phyloP scores from a whole-genome alignment of 2,113 vertebrate species.

The Urocynchramus pylzowi region DNA sequence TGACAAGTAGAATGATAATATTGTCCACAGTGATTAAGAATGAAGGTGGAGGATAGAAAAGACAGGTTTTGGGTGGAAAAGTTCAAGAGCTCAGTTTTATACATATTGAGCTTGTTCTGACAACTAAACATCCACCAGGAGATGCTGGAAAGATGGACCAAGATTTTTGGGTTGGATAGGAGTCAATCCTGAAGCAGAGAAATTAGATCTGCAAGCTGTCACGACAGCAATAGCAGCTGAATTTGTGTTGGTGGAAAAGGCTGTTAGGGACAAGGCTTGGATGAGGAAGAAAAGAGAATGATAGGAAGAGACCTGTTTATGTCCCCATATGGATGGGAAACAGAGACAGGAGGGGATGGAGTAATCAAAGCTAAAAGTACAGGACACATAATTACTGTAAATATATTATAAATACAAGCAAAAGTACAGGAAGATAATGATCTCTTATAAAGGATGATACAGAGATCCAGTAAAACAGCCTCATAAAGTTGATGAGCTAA shows the following conservation, averaged over 20 bases:
- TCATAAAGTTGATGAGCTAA: background rate
- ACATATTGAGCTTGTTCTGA: background rate
- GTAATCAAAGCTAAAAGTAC: background rate
- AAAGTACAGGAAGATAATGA: background rate
- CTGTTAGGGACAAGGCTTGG: background rate
- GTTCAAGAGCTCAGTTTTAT: background rate
- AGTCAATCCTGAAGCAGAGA: background rate
- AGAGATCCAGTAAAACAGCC: background rate
- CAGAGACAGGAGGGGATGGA: background rate
- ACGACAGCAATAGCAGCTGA: background rate
- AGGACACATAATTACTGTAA: background rate
- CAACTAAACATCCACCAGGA: background rate
- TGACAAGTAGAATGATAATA: background rate
- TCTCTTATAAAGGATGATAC: background rate
- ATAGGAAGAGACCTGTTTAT: background rate
- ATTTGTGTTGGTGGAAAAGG: background rate
- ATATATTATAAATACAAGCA: background rate
- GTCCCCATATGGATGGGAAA: background rate
- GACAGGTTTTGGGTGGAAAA: background rate
- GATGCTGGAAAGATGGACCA: background rate
- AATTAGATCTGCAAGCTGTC: constrained; percentile 6
- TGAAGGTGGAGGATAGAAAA: background rate
- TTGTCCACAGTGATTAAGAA: background rate
- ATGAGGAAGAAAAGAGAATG: background rate
- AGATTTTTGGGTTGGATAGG: background rate